phyloP scores from a whole-genome alignment of 2,113 vertebrate genomes.

The Vulpes vulpes region DNA sequence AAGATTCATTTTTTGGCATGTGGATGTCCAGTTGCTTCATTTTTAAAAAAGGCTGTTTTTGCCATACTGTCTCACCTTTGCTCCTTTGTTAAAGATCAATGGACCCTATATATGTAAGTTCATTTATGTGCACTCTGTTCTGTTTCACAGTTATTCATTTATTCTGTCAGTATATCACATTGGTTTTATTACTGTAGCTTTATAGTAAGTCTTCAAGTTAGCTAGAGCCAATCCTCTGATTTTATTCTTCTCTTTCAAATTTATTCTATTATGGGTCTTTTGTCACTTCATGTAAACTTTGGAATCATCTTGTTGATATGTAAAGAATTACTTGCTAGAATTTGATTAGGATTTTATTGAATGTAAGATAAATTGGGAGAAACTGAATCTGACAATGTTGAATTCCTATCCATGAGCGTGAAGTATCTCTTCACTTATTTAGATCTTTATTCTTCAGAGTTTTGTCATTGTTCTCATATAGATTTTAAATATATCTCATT shows the following conservation, averaged over 20 bases:
- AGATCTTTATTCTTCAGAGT: neutral
- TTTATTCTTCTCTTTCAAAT: neutral
- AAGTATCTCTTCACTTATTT: neutral
- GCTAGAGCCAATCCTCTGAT: neutral
- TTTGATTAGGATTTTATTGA: neutral
- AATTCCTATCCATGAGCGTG: neutral
- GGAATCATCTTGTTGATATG: neutral
- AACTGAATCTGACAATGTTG: neutral
- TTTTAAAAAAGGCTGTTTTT: neutral
- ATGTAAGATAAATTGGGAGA: neutral
- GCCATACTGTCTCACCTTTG: neutral
- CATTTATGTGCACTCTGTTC: neutral
- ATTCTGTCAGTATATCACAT: neutral
- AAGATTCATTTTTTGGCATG: neutral
- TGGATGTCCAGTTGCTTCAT: neutral
- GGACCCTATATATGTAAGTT: neutral
- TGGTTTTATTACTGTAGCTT: neutral
- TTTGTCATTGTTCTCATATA: neutral
- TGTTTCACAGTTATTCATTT: neutral
- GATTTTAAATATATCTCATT: neutral
- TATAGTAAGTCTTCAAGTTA: neutral
- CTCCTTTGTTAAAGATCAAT: neutral
- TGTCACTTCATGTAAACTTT: neutral
- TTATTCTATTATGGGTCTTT: neutral
- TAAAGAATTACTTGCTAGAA: neutral